Conservation (phyloP, 2,113 vertebrate genomes). For the Protobothrops flavoviridis region DNA sequence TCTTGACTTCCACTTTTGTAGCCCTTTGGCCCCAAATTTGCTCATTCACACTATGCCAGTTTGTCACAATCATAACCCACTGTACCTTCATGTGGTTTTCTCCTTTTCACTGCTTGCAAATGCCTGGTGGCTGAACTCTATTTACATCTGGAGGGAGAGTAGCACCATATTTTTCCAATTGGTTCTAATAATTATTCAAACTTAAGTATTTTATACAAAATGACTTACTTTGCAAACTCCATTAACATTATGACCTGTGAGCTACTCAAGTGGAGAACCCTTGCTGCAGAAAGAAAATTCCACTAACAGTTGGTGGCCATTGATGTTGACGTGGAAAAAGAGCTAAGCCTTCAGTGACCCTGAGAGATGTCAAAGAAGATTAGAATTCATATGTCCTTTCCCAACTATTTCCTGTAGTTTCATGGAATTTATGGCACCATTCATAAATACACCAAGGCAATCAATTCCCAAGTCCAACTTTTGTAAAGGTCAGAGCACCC, state of each 20-base stretch:
- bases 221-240: neutral
- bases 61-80: neutral
- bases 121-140: neutral
- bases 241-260: neutral
- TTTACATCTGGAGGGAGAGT: too few relatives aligned
- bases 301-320: neutral
- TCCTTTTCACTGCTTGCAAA: neutral
- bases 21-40: neutral
- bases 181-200: neutral
- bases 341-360: rapidly evolving
- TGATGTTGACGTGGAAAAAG: neutral
- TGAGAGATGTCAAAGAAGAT: constrained; percentile 12
- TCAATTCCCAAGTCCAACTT: neutral
- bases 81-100: neutral
- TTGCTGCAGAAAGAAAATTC: neutral
- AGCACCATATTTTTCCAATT: neutral
- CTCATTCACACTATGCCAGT: neutral
- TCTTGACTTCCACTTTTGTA: neutral
- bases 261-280: neutral
- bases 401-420: constrained; percentile 8
- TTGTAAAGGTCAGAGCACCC: rapidly evolving
- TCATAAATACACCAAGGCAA: constrained; percentile 9
- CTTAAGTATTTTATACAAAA: neutral
- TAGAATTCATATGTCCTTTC: neutral
- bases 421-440: constrained; percentile 7